phyloP scores from a whole-genome alignment of 2,113 vertebrate species.

The Megaleporinus macrocephalus region DNA sequence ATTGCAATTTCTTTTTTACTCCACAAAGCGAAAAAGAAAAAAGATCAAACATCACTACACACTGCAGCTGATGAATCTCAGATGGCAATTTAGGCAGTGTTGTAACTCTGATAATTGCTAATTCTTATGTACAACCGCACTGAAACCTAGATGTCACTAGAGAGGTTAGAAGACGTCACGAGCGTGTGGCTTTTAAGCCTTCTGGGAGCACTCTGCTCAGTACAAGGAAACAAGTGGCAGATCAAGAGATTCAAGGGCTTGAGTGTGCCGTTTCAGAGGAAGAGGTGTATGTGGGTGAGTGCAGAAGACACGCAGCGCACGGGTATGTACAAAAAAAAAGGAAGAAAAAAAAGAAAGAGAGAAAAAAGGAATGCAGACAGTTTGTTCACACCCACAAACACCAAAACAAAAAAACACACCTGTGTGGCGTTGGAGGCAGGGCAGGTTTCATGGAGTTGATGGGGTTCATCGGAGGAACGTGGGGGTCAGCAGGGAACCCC shows the following conservation, averaged over 20 bases:
- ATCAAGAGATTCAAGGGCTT: slow-evolving; percentile 31
- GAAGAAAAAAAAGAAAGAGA: no score
- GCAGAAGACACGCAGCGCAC: slow-evolving; percentile 9
- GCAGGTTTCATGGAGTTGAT: slow-evolving; percentile 96
- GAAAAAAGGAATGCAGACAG: not conserved
- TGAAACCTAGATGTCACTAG: not conserved
- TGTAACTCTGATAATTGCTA: not conserved
- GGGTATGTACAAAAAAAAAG: not conserved
- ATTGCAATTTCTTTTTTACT: no score
- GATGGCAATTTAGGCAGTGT: not conserved
- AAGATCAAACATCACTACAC: not conserved
- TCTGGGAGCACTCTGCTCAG: slow-evolving; percentile 10
- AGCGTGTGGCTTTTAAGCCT: slow-evolving; percentile 3
- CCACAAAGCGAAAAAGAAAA: not conserved
- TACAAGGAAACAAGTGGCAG: slow-evolving; percentile 39
- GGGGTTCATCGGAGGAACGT: slow-evolving; percentile 86
- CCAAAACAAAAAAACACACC: slow-evolving; percentile 73
- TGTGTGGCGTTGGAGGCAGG: slow-evolving; percentile 87
- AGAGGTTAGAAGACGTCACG: not conserved
- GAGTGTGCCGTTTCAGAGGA: slow-evolving; percentile 26
- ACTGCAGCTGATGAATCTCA: not conserved
- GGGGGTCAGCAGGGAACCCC: slow-evolving; percentile 73
- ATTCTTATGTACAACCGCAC: not conserved
- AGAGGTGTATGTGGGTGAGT: slow-evolving; percentile 35
- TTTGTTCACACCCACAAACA: not conserved